Base-by-base conservation (phyloP, 2,113 vertebrate species). In the Neolamprologus devosi region DNA sequence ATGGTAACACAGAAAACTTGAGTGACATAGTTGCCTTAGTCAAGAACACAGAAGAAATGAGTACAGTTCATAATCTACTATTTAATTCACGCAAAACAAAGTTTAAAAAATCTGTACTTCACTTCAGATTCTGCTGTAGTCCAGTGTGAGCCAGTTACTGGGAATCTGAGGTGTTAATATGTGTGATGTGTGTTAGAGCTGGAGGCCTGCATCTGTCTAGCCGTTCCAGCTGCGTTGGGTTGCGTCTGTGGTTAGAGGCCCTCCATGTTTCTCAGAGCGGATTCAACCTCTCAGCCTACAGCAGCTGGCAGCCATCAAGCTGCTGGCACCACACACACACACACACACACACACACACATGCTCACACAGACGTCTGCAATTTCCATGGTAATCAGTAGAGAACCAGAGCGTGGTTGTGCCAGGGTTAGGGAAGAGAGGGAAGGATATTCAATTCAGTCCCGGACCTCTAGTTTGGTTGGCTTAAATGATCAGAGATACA, bases 251-350 rank as follows among this genome's bases (percentile, higher is more conserved):
- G 94, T 95, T 94, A 91, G 91, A 93, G 93, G 94, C 92, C 91
- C 94, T 93, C 94, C 37, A 65, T 86, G 92, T 94, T 94, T 89
- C 93, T 91, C 87, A 37, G 92, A 92, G 91, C 91, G 53, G 92
- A 93, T 92, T 95, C 92, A 94, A 94, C 90, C 91, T 93, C 92
- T 91, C 89, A 87, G 93, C 87, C 92, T 88, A 91, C 87, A 93
- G 91, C 94, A 96, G 94, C 94, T 96, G 95, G 94, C 92, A 95
- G 94, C 89, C 90, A 95, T 95, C 94, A 96, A 90, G 91, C 86
- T 88, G 89, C 91, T 91, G 91, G 88, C 92, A 90, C 85, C 88
- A 68, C 57, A 60, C 2, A 51, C 88, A 86, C 26, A 26, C 26
- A 26, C 26, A 28, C 90, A 86, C 81, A 81, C 90, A 85, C 85